A percentile compares a stretch with the other conserved stretches of the same genome.
Conservation (phyloP, 1,140 invertebrate species). For the Temnothorax nylanderi region DNA sequence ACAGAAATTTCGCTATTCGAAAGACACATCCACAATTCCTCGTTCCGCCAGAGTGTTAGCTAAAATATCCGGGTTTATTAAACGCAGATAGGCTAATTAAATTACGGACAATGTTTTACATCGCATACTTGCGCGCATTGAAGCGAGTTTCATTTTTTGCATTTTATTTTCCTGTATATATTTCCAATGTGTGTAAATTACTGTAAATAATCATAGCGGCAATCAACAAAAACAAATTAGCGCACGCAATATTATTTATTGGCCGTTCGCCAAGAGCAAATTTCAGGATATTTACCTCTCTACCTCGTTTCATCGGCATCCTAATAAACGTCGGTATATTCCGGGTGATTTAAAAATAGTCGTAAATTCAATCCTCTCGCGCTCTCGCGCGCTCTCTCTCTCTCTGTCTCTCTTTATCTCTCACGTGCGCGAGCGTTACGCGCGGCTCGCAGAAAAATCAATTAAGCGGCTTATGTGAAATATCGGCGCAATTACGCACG, state of each 20-base stretch:
- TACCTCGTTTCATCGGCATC: conserved; percentile 72
- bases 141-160: not conserved
- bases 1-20: not conserved
- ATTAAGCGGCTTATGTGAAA: conserved; percentile 80
- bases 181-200: conserved; percentile 36
- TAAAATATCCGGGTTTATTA: not conserved
- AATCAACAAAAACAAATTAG: conserved; percentile 70
- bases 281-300: conserved; percentile 71
- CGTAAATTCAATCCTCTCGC: conserved; percentile 67
- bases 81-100: not conserved
- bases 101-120: not conserved
- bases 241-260: conserved; percentile 68
- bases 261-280: conserved; percentile 64
- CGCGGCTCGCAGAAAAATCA: conserved; percentile 73
- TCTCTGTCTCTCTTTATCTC: conserved; percentile 1
- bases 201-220: conserved; percentile 56
- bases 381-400: not conserved
- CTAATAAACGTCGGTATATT: conserved; percentile 76
- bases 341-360: conserved; percentile 77
- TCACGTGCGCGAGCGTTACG: conserved; percentile 22
- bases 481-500: conserved; percentile 78
- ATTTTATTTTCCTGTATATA: not conserved
- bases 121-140: too few species aligned
- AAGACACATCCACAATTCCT: not conserved
- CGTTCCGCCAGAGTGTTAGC: not conserved